A percentile compares a stretch with the other conserved stretches of the same genome.
These are phyloP conservation scores for Ecliptopera silaceata DNA, from an alignment of 2,888 invertebrate genomes.

Conservation along the genomic window DNA sequence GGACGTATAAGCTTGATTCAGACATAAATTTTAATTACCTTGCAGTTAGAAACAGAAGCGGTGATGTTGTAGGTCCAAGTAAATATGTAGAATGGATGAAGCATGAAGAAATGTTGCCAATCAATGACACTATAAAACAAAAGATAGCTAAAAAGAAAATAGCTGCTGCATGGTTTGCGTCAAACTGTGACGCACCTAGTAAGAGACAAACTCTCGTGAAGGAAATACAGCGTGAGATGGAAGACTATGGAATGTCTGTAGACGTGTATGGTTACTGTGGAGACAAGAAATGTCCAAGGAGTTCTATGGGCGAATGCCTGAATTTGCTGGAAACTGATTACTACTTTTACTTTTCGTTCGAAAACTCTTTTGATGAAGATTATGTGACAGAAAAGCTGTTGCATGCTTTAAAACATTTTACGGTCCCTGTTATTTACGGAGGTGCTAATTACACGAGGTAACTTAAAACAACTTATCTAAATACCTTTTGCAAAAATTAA, in stretches of 20 bases:
- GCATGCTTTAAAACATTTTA: constrained; percentile 50
- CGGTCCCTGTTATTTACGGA: constrained; percentile 64
- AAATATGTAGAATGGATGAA: constrained; percentile 44
- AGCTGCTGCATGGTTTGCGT: constrained; percentile 55
- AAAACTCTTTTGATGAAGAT: constrained; percentile 58
- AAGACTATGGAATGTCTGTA: constrained; percentile 39
- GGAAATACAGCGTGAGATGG: constrained; percentile 39
- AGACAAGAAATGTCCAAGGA: constrained; percentile 40
- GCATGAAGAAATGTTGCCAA: constrained; percentile 46
- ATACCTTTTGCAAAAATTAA: too few species aligned
- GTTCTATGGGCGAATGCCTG: constrained; percentile 44
- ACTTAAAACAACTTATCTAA: too few species aligned
- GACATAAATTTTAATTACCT: constrained; percentile 56
- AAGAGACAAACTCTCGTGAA: constrained; percentile 41
- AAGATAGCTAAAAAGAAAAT: constrained; percentile 26
- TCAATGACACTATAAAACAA: constrained; percentile 25
- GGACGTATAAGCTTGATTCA: constrained; percentile 56
- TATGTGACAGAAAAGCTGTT: constrained; percentile 67
- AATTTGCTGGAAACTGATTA: constrained; percentile 50
- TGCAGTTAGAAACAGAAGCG: constrained; percentile 44
- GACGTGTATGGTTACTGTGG: constrained; percentile 61
- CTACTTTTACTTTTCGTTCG: constrained; percentile 64
- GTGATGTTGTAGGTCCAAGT: constrained; percentile 48
- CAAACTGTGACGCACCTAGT: constrained; percentile 52
- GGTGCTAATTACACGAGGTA: constrained; percentile 67